Evolutionary conservation across 2,888 invertebrate species (phyloP), one percentile per base, ranked within the genome.

Genomic region (Exephanes ischioxanthus): DNA sequence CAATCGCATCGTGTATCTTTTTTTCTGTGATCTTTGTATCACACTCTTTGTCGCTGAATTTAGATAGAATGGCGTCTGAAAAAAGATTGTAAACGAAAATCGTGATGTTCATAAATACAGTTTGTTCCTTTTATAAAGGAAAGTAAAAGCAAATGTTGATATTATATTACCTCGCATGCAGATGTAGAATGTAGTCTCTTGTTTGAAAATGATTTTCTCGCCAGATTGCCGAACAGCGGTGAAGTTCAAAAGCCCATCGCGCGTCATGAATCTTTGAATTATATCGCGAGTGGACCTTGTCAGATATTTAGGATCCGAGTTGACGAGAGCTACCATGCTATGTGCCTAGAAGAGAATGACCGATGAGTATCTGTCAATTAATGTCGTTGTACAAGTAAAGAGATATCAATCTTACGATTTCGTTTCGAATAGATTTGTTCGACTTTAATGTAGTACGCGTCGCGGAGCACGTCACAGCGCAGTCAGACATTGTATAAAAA

Each of bases 351-450:
- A 75, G 1, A 58, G 26, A 26, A 58, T 55, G 7, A 22, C 0
- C 0, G 19, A 22, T 19, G n/a, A 55, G n/a, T 19, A 7, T 9
- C 7, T 55, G 19, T 7, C 6, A 7, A 19, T 22, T 55, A 55
- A 19, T 55, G 19, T 53, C 51, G 16, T 22, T 26, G 30, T 2
- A 51, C 16, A 51, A 51, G 51, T 51, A 51, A 5, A 51, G 16
- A 16, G 51, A 51, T 51, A 7, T n/a, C n/a, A n/a, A 55, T 9
- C 70, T 41, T 78, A 78, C 78, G 48, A 78, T 51, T n/a, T 70
- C 78, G 30, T 41, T 6, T 55, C 78, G 55, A 68, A 79, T n/a
- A 45, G 30, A 7, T 79, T 70, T 61, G 22, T 70, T 61, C 5
- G 71, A 11, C 61, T 61, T 63, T 14, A 72, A 22, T 53, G 51